A percentile compares a stretch with the other conserved stretches of the same genome.
Evolutionary conservation across 2,797 vertebrate species (phyloP).

Genomic region (Saxicola maurus): DNA sequence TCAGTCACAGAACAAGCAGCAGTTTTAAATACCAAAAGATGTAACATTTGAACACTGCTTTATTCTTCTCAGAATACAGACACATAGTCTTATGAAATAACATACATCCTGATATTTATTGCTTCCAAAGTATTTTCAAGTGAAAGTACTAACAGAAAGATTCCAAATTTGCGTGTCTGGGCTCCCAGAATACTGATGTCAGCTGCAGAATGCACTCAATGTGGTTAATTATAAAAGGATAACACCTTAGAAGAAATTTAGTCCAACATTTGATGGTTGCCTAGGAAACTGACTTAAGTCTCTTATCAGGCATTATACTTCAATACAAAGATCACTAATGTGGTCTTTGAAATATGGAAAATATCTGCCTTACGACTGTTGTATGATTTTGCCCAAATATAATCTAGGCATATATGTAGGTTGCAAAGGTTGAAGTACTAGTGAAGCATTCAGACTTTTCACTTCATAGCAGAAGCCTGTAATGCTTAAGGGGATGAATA

Average conservation of each 20-base stretch:
- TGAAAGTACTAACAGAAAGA: neutral
- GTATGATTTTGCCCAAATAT: neutral
- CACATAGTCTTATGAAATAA: neutral
- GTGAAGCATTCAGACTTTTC: neutral
- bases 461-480: neutral
- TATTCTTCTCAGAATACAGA: neutral
- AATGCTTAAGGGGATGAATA: neutral
- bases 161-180: neutral
- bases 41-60: neutral
- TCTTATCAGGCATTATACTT: neutral
- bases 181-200: neutral
- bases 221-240: constrained; percentile 7
- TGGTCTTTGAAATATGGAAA: neutral
- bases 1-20: neutral
- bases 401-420: neutral
- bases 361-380: neutral
- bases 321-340: neutral
- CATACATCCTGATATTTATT: neutral
- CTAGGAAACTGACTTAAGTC: constrained; percentile 67
- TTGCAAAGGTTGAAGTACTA: neutral
- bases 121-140: neutral
- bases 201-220: neutral
- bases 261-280: constrained; percentile 66
- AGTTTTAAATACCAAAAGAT: neutral
- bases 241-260: constrained; percentile 32